Evolutionary conservation across 2,888 invertebrate genomes (phyloP).

Genomic region (Abrostola tripartita): DNA sequence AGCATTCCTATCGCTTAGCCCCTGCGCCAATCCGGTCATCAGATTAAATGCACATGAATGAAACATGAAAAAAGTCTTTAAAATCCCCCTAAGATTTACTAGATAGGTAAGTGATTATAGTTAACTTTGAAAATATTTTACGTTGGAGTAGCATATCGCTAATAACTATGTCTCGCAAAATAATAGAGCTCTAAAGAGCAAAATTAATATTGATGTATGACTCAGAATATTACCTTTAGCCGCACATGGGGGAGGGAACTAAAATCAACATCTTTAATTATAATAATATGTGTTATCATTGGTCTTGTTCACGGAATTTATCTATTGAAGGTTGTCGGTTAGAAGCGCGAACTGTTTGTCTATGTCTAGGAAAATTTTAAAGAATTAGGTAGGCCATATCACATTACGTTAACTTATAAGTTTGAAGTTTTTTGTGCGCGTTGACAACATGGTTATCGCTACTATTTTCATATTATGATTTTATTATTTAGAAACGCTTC

Average conservation of each 20-base stretch:
- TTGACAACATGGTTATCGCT: no score
- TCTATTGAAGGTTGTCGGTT: constrained; percentile 5
- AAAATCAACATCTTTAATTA: constrained; percentile 43
- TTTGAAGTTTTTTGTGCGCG: no score
- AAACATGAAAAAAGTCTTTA: no score
- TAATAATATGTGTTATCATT: constrained; percentile 35
- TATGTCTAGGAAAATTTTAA: neutral
- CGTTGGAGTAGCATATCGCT: constrained; percentile 60
- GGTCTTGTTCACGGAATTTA: constrained; percentile 13
- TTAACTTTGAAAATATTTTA: constrained; percentile 28
- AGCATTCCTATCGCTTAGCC: no score
- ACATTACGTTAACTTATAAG: no score
- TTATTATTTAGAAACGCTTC: neutral
- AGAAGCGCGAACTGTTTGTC: neutral
- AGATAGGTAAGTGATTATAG: no score
- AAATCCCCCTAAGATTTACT: no score
- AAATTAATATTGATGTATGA: constrained; percentile 76
- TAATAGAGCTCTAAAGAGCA: constrained; percentile 66
- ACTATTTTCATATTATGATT: no score
- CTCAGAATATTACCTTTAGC: constrained; percentile 65
- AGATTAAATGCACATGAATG: no score
- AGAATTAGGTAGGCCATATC: neutral
- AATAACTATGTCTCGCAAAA: constrained; percentile 68
- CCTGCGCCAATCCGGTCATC: no score
- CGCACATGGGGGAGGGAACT: constrained; percentile 20